Percentiles rank a stretch among this genome's conserved stretches.
Conservation (phyloP, 2,113 vertebrate species). For the Amphiprion percula region DNA sequence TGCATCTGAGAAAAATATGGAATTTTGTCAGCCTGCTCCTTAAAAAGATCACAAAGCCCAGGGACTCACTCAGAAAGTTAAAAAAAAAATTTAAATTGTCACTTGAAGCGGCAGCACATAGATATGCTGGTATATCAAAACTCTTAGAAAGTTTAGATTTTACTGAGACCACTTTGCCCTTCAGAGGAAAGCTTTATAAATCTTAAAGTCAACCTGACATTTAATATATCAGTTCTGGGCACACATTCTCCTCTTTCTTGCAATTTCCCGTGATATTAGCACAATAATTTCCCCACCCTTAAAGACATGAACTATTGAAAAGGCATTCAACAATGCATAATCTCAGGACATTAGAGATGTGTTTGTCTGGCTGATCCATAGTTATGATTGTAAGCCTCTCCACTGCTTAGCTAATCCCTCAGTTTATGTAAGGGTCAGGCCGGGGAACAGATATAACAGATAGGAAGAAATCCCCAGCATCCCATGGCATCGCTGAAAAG, state of each 20-base stretch:
- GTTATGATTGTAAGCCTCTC: constrained; percentile 9
- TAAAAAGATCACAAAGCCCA: neutral
- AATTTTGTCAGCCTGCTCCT: neutral
- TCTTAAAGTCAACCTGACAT: neutral
- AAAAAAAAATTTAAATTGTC: no score
- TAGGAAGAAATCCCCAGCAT: constrained; percentile 9
- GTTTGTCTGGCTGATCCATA: neutral
- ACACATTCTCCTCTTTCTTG: neutral
- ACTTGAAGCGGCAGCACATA: neutral
- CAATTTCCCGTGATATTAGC: neutral
- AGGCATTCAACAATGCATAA: constrained; percentile 8
- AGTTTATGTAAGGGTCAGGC: neutral
- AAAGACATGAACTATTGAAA: constrained; percentile 4
- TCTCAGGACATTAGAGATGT: constrained; percentile 14
- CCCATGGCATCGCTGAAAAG: neutral
- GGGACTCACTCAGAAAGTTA: no score
- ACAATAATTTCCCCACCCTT: neutral
- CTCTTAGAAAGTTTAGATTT: neutral
- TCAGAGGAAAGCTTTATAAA: neutral
- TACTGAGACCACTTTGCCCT: neutral
- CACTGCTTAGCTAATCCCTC: neutral
- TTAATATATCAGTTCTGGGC: neutral
- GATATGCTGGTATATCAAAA: neutral
- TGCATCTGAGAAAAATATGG: neutral
- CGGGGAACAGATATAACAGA: neutral